Evolutionary conservation across 1,140 invertebrate genomes (phyloP).

Genomic region (Brachionus rotundiformis): DNA sequence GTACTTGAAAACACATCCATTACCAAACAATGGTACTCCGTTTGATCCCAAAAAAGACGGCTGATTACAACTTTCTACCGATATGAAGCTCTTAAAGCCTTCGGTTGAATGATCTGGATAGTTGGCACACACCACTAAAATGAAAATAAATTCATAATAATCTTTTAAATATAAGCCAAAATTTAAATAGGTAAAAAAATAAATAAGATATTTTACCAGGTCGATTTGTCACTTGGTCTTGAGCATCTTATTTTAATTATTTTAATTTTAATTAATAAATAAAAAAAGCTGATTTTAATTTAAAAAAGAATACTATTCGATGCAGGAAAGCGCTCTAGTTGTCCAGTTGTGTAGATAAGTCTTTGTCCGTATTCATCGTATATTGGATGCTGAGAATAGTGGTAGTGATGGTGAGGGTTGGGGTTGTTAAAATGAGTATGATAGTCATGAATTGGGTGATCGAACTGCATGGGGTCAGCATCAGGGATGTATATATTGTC

Average conservation of each 20-base stretch:
- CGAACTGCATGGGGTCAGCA: neutral
- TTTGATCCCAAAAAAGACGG: conserved; percentile 19
- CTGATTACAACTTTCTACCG: conserved; percentile 45
- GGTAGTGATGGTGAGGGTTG: conserved; percentile 32
- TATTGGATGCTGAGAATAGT: neutral
- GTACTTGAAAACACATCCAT: conserved; percentile 45
- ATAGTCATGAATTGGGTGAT: neutral
- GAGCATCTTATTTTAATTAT: neutral
- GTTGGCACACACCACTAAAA: conserved; percentile 16
- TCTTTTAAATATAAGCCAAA: neutral
- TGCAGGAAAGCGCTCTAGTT: conserved; percentile 18
- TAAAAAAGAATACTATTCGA: neutral
- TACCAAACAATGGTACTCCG: conserved; percentile 42
- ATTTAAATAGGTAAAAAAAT: neutral
- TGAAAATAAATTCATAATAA: neutral
- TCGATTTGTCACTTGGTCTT: neutral
- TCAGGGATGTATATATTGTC: neutral
- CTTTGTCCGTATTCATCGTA: conserved; percentile 15
- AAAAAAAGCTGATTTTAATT: neutral
- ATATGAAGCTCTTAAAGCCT: conserved; percentile 50
- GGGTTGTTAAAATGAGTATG: conserved; percentile 16
- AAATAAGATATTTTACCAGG: conserved; percentile 29
- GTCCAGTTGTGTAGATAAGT: conserved; percentile 18
- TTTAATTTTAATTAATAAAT: neutral
- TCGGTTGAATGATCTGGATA: conserved; percentile 50